Conservation (phyloP, 2,113 vertebrate genomes). For the Carassius carassius region DNA sequence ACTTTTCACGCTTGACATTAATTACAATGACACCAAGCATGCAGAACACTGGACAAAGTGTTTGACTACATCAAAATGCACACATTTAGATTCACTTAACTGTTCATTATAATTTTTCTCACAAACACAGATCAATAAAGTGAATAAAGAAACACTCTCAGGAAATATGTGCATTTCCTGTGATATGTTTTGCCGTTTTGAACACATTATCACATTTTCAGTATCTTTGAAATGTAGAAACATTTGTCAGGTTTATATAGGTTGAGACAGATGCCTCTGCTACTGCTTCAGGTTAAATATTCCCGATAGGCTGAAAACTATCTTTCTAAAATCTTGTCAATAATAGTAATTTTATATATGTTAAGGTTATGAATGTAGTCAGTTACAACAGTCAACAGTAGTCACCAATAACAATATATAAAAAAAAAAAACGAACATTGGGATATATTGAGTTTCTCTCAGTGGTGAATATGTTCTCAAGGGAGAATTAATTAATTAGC, state of each 20-base stretch:
- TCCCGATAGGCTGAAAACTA: too few species aligned
- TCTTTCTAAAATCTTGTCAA: too few species aligned
- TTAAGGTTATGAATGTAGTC: neutral
- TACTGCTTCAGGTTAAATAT: neutral
- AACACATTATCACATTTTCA: neutral
- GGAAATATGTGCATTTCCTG: neutral
- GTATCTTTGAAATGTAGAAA: neutral
- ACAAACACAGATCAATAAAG: neutral
- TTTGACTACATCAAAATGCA: neutral
- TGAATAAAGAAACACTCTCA: neutral
- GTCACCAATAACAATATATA: neutral
- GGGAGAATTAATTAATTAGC: neutral
- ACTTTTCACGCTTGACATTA: too few species aligned
- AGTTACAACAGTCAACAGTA: too few species aligned
- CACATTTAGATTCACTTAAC: neutral
- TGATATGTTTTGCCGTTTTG: neutral
- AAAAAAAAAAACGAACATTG: too few species aligned
- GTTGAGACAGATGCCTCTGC: neutral
- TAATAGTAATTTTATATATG: too few species aligned
- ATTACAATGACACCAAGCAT: too few species aligned
- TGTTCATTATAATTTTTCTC: neutral
- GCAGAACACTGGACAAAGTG: too few species aligned
- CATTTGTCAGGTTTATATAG: neutral
- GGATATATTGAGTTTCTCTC: neutral
- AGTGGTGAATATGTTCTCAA: neutral